Conservation (phyloP, 2,113 vertebrate genomes). For the Taxidea taxus region DNA sequence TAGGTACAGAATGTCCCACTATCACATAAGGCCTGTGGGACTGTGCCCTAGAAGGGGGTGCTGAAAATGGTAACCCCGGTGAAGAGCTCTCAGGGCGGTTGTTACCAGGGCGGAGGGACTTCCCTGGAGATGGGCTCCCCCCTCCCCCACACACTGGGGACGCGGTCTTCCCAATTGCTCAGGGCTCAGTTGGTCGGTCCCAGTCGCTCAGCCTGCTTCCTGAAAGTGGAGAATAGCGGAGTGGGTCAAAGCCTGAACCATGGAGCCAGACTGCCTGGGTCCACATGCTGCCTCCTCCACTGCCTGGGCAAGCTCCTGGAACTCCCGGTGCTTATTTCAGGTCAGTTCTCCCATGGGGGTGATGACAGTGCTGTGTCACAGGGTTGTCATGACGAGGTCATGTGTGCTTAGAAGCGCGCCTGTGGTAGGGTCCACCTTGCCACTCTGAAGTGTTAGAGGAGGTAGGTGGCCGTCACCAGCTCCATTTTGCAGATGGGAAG, state of each 20-base stretch:
- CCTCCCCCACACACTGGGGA: fast-evolving
- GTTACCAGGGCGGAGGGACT: background rate
- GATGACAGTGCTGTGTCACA: fast-evolving
- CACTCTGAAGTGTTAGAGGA: background rate
- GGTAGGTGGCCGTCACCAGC: background rate
- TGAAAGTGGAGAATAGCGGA: background rate
- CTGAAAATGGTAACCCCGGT: background rate
- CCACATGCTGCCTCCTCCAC: background rate
- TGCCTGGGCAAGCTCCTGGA: background rate
- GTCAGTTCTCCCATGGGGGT: no score
- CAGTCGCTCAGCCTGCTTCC: background rate
- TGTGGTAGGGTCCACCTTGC: fast-evolving
- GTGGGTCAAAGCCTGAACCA: background rate
- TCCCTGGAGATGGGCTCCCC: background rate
- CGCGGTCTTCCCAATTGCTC: background rate
- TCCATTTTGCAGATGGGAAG: background rate
- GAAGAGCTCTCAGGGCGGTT: background rate
- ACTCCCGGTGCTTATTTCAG: background rate
- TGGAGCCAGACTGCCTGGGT: background rate
- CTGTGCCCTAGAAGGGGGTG: background rate
- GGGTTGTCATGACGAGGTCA: background rate
- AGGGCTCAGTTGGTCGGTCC: background rate
- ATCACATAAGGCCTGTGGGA: background rate
- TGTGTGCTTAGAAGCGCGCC: background rate
- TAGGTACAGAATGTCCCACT: background rate